Evolutionary conservation across 92 coral and sea anemone genomes (phyloP).

Genomic region (Epizoanthus scotinus): DNA sequence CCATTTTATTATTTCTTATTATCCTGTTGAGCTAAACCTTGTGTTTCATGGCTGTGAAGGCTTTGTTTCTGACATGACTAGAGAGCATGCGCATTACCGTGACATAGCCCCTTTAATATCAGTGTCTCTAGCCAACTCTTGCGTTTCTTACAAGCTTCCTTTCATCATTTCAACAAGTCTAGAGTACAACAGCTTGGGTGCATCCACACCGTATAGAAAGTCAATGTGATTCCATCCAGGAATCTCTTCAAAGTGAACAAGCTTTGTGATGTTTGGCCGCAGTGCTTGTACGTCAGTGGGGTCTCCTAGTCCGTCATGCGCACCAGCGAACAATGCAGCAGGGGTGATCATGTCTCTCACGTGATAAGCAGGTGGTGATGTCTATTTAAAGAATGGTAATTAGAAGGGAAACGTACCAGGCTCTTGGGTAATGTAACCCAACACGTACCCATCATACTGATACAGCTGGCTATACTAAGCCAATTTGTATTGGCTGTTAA

Average conservation of each 20-base stretch:
- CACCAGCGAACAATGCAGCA: constrained; percentile 76
- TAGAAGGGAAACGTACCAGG: too few relatives aligned
- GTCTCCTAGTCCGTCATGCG: constrained; percentile 75
- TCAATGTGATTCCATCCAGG: constrained; percentile 76
- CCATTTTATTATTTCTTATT: too few relatives aligned
- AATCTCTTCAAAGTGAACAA: constrained; percentile 64
- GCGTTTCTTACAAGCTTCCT: constrained; percentile 9
- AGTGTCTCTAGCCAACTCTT: neutral
- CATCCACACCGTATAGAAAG: constrained; percentile 74
- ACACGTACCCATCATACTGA: too few relatives aligned
- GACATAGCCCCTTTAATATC: too few relatives aligned
- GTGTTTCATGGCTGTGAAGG: too few relatives aligned
- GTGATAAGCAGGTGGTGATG: constrained; percentile 76
- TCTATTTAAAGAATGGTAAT: constrained; percentile 28
- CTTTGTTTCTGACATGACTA: too few relatives aligned
- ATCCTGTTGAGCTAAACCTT: too few relatives aligned
- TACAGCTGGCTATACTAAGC: too few relatives aligned
- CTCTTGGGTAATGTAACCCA: too few relatives aligned
- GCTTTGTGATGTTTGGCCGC: constrained; percentile 55
- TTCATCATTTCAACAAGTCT: constrained; percentile 50
- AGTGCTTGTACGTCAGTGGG: constrained; percentile 67
- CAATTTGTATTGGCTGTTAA: too few relatives aligned
- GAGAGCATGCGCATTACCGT: too few relatives aligned
- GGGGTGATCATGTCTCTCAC: constrained; percentile 73
- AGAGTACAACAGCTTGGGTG: constrained; percentile 64